Evolutionary conservation across 2,888 invertebrate genomes (phyloP), one percentile per base, ranked within the genome.

Genomic region (Volucella zonaria): DNA sequence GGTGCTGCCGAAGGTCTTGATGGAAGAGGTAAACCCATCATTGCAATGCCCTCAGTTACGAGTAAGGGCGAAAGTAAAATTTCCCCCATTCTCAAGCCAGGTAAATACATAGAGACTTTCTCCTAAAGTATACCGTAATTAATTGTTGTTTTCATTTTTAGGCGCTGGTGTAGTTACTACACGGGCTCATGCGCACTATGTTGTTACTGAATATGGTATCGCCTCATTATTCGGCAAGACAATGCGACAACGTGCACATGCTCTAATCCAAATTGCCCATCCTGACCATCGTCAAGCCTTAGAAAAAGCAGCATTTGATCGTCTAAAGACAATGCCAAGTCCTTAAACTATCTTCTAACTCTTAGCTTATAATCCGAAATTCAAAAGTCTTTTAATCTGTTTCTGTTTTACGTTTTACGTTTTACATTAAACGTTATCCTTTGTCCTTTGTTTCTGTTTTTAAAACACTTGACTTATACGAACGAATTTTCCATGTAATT

Each of bases 121-220:
- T 56, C 8, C 10, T n/a, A 4, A 58, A 51, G 31, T 38, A 1
- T 45, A 2, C n/a, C 18, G 45, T 40, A 42, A 3, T 47, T 15
- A 42, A 42, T 76, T 38, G 58, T n/a, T 68, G 75, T 56, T 10
- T 75, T 52, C 74, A 31, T 31, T 91, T 91, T 15, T 90, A 96
- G 97, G 98, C 88, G 97, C 96, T 79, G 98, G 98, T n/a, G 97
- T 98, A 4, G 98, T 98, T 14, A 97, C 98, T 0, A 95, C 96
- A 0, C 94, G 98, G 86, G 97, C 97, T 0, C 98, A 98, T 91
- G 96, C 96, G 0, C 97, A 98, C 91, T 98, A 98, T 91, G 94
- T 98, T 3, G 98, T 98, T 0, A 98, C 98, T 0, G 98, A 98
- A 90, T 94, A 96, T 87, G 98, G 98, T 14, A 96, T 98, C 87